Conservation (phyloP, 2,888 invertebrate species). For the Ornithoptera alexandrae region DNA sequence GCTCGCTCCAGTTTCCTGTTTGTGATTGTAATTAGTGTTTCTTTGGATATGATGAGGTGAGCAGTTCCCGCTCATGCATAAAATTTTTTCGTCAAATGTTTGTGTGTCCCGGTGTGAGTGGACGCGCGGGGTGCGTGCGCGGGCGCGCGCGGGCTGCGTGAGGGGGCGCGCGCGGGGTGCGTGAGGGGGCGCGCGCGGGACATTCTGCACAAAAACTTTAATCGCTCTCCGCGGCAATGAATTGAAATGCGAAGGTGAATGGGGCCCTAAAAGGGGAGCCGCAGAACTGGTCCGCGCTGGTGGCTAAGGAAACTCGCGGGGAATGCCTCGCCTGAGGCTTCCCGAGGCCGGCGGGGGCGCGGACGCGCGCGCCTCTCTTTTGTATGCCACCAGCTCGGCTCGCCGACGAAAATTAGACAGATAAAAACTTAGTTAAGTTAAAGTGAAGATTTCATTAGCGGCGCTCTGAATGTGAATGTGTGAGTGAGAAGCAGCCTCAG, state of each 20-base stretch:
- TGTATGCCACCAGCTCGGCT: not conserved
- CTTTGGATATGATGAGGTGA: too few relatives aligned
- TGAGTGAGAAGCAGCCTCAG: not conserved
- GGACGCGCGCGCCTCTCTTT: too few relatives aligned
- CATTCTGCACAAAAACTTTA: conserved; percentile 6
- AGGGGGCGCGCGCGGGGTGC: not conserved
- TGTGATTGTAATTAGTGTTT: too few relatives aligned
- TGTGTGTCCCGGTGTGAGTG: too few relatives aligned
- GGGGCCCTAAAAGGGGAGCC: conserved; percentile 29
- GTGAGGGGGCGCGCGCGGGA: not conserved
- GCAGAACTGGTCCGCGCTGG: conserved; percentile 22
- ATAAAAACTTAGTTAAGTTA: not conserved
- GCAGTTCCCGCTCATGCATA: too few relatives aligned
- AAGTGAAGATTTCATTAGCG: not conserved
- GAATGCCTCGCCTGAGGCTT: too few relatives aligned
- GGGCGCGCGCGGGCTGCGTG: not conserved
- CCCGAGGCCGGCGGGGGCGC: too few relatives aligned
- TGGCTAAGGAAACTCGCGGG: conserved; percentile 9
- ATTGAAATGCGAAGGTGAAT: conserved; percentile 26
- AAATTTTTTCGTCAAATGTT: too few relatives aligned
- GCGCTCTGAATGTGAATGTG: not conserved
- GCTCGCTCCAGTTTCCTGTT: too few relatives aligned
- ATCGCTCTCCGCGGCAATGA: conserved; percentile 19
- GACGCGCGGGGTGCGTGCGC: conserved; percentile 10
- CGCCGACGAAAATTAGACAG: not conserved